These are phyloP conservation scores for Caenorhabditis macrosperma DNA, from an alignment of 2,888 invertebrate genomes.

Conservation along the genomic window DNA sequence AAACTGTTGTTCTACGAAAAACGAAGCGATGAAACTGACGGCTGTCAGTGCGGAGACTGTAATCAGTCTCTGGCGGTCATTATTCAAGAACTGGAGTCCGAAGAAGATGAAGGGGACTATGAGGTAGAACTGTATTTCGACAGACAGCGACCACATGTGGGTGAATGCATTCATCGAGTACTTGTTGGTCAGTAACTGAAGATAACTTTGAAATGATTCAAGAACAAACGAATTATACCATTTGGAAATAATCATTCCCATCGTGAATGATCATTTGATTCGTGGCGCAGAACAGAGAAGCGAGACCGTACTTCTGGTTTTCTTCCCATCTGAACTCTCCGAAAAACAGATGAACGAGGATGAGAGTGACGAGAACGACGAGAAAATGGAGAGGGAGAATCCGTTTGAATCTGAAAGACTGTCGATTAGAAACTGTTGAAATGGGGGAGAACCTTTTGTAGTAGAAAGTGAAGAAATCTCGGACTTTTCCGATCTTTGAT, in stretches of 20 bases:
- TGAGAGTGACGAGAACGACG: constrained; percentile 1
- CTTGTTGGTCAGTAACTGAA: constrained; percentile 53
- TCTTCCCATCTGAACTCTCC: constrained; percentile 44
- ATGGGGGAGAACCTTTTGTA: background rate
- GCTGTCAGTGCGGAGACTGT: constrained; percentile 10
- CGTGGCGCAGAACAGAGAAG: constrained; percentile 48
- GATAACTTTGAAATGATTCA: background rate
- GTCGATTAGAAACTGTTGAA: background rate
- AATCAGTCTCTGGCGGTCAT: constrained; percentile 27
- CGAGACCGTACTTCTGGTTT: constrained; percentile 41
- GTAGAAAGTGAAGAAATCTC: constrained; percentile 31
- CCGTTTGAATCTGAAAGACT: constrained; percentile 13
- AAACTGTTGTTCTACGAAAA: constrained; percentile 25
- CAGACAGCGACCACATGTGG: constrained; percentile 51
- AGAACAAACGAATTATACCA: background rate
- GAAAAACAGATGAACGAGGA: constrained; percentile 20
- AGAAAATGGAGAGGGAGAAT: constrained; percentile 54
- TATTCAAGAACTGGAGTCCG: constrained; percentile 33
- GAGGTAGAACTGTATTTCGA: constrained; percentile 58
- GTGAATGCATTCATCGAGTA: constrained; percentile 50
- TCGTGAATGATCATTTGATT: constrained; percentile 60
- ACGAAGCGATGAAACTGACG: constrained; percentile 20
- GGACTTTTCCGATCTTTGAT: constrained; percentile 1
- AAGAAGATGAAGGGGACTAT: constrained; percentile 57
- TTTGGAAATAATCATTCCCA: constrained; percentile 52